Base-by-base conservation (phyloP, 2,888 invertebrate genomes). In the Dasypogon diadema region DNA sequence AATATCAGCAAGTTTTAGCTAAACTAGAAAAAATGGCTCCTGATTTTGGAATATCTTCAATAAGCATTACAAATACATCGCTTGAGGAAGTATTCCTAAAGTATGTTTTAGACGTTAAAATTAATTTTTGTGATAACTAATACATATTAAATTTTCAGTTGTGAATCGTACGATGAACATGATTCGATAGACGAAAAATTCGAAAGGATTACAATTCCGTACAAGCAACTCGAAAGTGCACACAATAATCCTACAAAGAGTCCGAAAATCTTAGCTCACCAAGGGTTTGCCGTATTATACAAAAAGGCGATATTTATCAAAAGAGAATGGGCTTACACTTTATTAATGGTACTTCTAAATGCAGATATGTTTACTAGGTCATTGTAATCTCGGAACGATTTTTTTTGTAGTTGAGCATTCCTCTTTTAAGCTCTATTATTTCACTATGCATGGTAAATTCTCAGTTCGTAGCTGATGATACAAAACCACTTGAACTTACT, bases 11-110 rank as follows among this genome's bases (percentile, higher is more conserved):
- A 16, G 84, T 94, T 76, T 90, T 96, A 81, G 83, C 87, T 2
- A 82, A 85, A 1, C 82, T 97, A 48, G 95, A 96, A 83, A 76
- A 79, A 0, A 83, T 87, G 12, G 89, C 89, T 79, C 82, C 85
- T 0, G 82, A 87, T 2, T 86, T 95, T n/a, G 91, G 91, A 0
- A 91, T 97, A 55, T 88, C 89, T 60, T 91, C 92, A 6, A 92
- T 96, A 75, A 94, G 95, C 0, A 90, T 97, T 0, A 93, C 95
- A 0, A 90, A 95, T 16, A 95, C 97, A 0, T 96, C 97, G 0
- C 88, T 98, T 81, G 98, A 98, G 84, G 97, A 98, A 85, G 97
- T 98, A 1, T 97, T 96, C 84, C 84, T 97, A 65, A 93, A 91
- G 94, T 93, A 80, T 34, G 24, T 2, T 30, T 30, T 30, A 21